These are phyloP conservation scores for Hyperoplus lanceolatus DNA, from an alignment of 2,797 vertebrate species.

Conservation along the genomic window DNA sequence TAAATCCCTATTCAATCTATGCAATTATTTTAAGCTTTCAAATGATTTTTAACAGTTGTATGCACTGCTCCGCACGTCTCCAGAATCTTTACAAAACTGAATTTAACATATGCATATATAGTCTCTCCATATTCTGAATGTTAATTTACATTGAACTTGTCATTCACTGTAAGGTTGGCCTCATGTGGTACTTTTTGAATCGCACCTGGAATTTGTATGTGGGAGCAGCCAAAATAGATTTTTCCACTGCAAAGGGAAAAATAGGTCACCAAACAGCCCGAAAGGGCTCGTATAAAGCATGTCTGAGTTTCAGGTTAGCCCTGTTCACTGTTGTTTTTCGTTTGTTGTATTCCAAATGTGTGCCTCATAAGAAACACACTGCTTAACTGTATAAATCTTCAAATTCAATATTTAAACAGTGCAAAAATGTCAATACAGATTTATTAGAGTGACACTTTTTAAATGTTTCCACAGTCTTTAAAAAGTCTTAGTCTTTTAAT, in stretches of 20 bases:
- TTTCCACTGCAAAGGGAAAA: slow-evolving; percentile 39
- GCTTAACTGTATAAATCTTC: not conserved
- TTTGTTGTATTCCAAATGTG: not conserved
- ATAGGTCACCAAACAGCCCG: slow-evolving; percentile 40
- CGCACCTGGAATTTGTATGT: slow-evolving; percentile 45
- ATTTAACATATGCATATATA: not conserved
- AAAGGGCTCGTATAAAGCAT: slow-evolving; percentile 57
- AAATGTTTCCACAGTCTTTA: not conserved
- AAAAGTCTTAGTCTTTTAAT: no score
- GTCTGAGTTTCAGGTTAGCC: slow-evolving; percentile 22
- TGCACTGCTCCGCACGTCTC: not conserved
- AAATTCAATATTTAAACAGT: not conserved
- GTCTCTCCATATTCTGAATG: not conserved
- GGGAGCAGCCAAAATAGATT: slow-evolving; percentile 29
- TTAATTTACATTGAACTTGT: no score
- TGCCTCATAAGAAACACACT: slow-evolving; percentile 2
- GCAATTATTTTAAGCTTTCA: no score
- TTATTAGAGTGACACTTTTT: not conserved
- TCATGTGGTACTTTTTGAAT: slow-evolving; percentile 6
- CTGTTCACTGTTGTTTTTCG: not conserved
- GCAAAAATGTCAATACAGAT: not conserved
- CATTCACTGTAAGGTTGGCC: not conserved
- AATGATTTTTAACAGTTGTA: not conserved
- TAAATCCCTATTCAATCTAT: not conserved
- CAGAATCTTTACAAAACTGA: not conserved